These are phyloP conservation scores for Silurus lanzhouensis DNA, from an alignment of 2,797 vertebrate genomes.

Conservation along the genomic window DNA sequence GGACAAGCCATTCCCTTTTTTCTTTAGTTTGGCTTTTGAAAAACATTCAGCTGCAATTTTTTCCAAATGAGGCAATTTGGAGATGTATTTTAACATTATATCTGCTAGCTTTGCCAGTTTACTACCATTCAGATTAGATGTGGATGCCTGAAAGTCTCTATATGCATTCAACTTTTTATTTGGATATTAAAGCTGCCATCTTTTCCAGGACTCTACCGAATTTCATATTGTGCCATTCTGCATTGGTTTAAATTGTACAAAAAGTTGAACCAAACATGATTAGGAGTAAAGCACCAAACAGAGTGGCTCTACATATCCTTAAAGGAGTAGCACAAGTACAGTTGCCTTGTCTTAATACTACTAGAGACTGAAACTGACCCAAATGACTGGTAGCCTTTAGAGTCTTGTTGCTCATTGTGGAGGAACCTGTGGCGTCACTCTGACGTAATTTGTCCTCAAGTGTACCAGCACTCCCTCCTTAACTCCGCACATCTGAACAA, in stretches of 20 bases:
- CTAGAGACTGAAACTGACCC: constrained; percentile 14
- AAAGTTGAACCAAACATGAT: background rate
- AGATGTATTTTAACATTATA: background rate
- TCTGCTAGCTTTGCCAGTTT: background rate
- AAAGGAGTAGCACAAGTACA: constrained; percentile 4
- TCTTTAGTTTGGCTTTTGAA: background rate
- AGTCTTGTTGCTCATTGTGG: constrained; percentile 27
- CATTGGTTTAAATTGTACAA: background rate
- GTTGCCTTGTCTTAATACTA: constrained; percentile 16
- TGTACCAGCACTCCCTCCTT: constrained; percentile 32
- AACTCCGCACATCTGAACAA: constrained; percentile 42
- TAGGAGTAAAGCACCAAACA: background rate
- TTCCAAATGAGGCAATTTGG: background rate
- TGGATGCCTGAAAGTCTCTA: background rate
- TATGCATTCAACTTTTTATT: background rate
- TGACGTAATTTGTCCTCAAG: constrained; percentile 43
- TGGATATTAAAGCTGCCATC: background rate
- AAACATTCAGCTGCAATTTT: background rate
- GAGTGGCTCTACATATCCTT: background rate
- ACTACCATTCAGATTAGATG: too few relatives aligned
- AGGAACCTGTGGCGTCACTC: constrained; percentile 46
- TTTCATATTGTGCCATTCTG: background rate
- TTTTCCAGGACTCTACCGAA: background rate
- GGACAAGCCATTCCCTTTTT: background rate
- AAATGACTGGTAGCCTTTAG: constrained; percentile 21